phyloP scores from a whole-genome alignment of 35 echinoderm and acorn worm species.

The Stichopus chloronotus region DNA sequence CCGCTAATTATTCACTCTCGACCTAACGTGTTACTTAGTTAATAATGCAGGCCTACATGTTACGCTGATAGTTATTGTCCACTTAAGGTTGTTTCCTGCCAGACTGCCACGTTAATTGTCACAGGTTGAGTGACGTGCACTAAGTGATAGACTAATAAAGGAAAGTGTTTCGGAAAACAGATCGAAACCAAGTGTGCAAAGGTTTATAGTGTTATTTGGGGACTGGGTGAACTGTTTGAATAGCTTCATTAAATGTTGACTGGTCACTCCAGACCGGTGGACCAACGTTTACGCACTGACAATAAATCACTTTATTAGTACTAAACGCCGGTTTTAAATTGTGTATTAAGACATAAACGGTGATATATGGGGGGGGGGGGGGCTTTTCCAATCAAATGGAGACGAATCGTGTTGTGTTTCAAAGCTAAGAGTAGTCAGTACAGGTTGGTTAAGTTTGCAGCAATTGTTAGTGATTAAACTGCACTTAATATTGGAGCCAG shows the following conservation, averaged over 20 bases:
- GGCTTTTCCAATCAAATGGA: no score
- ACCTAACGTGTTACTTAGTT: conserved; percentile 25
- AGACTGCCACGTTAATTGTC: conserved; percentile 33
- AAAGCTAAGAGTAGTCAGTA: no score
- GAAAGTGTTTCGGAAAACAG: conserved; percentile 29
- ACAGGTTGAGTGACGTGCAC: conserved; percentile 8
- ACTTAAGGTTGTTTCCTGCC: conserved; percentile 28
- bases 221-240: conserved; percentile 6
- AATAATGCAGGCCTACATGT: conserved; percentile 25
- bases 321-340: not conserved
- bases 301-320: conserved; percentile 2
- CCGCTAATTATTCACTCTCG: not conserved
- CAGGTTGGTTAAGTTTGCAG: no score
- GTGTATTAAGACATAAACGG: not conserved
- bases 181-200: not conserved
- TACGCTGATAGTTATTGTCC: conserved; percentile 14
- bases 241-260: conserved; percentile 15
- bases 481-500: no score
- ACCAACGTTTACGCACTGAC: not conserved
- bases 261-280: not conserved
- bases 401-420: no score
- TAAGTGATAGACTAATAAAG: conserved; percentile 36
- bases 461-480: no score
- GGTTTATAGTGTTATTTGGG: not conserved
- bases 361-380: not conserved